These are phyloP conservation scores for Callipepla californica DNA, from an alignment of 2,113 vertebrate genomes.

Conservation along the genomic window DNA sequence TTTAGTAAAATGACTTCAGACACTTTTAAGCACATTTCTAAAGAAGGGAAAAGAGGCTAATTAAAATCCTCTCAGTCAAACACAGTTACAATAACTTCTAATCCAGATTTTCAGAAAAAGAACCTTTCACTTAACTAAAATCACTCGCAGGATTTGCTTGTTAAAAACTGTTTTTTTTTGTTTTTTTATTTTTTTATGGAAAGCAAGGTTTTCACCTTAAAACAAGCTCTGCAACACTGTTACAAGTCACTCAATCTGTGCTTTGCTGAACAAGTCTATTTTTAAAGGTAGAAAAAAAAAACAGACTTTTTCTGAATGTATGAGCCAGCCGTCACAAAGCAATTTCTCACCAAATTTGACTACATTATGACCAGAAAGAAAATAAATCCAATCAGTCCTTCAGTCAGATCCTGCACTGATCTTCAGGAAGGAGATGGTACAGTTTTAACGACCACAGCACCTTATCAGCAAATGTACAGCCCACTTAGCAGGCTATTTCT, in stretches of 20 bases:
- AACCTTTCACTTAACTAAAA: not conserved
- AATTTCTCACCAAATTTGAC: not conserved
- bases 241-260: slow-evolving; percentile 60
- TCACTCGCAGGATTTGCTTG: not conserved
- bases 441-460: not conserved
- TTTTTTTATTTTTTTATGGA: not conserved
- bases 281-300: slow-evolving; percentile 55
- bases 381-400: not conserved
- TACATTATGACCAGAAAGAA: not conserved
- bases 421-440: not conserved
- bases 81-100: not conserved
- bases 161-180: not conserved
- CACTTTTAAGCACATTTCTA: not conserved
- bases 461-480: not conserved
- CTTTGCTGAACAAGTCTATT: slow-evolving; percentile 57
- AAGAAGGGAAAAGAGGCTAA: not conserved
- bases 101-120: not conserved
- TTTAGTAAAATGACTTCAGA: not conserved
- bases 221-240: slow-evolving; percentile 37
- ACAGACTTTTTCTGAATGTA: slow-evolving; percentile 4
- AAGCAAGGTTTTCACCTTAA: slow-evolving; percentile 54
- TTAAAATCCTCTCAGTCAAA: not conserved
- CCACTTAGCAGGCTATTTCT: not conserved
- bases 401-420: not conserved
- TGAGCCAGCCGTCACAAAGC: slow-evolving; percentile 21